Evolutionary conservation across 2,797 vertebrate species (phyloP).

Genomic region (Helostoma temminkii): DNA sequence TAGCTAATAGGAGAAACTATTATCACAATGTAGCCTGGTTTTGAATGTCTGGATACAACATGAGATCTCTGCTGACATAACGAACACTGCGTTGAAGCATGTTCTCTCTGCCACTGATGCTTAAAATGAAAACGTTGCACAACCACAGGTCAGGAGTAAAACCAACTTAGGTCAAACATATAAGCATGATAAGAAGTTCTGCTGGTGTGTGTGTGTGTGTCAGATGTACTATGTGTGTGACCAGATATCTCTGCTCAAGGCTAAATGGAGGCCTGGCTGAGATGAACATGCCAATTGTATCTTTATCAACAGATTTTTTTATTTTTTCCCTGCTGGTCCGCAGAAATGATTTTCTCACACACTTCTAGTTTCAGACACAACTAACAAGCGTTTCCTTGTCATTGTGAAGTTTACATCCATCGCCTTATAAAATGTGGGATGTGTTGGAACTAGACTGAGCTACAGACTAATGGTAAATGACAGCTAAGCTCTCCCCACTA

Average conservation of each 20-base stretch:
- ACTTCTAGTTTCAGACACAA: conserved; percentile 47
- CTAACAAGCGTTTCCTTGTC: conserved; percentile 51
- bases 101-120: conserved; percentile 40
- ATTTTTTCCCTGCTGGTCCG: conserved; percentile 8
- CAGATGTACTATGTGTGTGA: conserved; percentile 53
- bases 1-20: no score
- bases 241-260: conserved; percentile 73
- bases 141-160: conserved; percentile 45
- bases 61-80: conserved; percentile 22
- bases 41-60: no score
- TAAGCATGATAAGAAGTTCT: conserved; percentile 38
- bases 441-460: conserved; percentile 55
- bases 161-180: conserved; percentile 53
- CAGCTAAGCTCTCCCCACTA: conserved; percentile 56
- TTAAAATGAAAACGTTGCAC: conserved; percentile 54
- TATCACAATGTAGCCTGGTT: no score
- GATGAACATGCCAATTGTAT: conserved; percentile 51
- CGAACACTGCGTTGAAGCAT: conserved; percentile 24
- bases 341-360: conserved; percentile 60
- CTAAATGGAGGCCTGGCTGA: conserved; percentile 44
- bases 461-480: conserved; percentile 57
- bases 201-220: conserved; percentile 29
- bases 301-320: conserved; percentile 35
- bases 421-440: conserved; percentile 35
- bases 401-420: conserved; percentile 44